Base-by-base conservation (phyloP, 2,113 vertebrate genomes). In the Serilophus lunatus region DNA sequence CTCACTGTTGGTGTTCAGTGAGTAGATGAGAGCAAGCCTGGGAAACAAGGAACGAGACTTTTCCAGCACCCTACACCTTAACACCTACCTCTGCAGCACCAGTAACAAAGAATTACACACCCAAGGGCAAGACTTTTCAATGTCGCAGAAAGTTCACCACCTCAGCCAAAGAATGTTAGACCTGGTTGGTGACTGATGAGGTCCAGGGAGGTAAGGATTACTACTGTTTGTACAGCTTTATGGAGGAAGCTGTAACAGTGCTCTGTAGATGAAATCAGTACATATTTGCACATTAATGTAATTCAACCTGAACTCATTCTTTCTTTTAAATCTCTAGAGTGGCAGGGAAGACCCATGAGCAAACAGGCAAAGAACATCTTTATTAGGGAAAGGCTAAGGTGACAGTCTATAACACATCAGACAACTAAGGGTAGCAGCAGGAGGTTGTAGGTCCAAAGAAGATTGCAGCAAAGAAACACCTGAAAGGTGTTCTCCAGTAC, bases 221-320 rank as follows among this genome's bases (percentile, higher is more conserved):
- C 86, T 79, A 90, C 59, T 95, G 83, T 93, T 96, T 97, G 94
- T 92, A 88, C 91, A 96, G 95, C 94, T 94, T 90, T 82, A 56
- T 28, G 42, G 86, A 88, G 75, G 92, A 93, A 95, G 88, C 74
- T 74, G 66, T 54, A 78, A 78, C 86, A 94, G 71, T 70, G 68
- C 92, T 93, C 90, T 89, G 91, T 76, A 90, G 94, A 95, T 93
- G 53, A 93, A 95, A 96, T 95, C 93, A 66, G 96, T 88, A 94
- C 85, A 93, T 96, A 97, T 95, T 96, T 97, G 85, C 92, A 93
- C 88, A 80, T 96, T 95, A 95, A 90, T 68, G 91, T 90, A 94
- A 96, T 91, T 97, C 95, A 94, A 93, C 86, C 81, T 81, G 78
- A 92, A 96, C 72, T 84, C 66, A 42, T 86, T 93, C 88, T 93